Base-by-base conservation (phyloP, 2,797 vertebrate species). In the Steatocranus sp. region DNA sequence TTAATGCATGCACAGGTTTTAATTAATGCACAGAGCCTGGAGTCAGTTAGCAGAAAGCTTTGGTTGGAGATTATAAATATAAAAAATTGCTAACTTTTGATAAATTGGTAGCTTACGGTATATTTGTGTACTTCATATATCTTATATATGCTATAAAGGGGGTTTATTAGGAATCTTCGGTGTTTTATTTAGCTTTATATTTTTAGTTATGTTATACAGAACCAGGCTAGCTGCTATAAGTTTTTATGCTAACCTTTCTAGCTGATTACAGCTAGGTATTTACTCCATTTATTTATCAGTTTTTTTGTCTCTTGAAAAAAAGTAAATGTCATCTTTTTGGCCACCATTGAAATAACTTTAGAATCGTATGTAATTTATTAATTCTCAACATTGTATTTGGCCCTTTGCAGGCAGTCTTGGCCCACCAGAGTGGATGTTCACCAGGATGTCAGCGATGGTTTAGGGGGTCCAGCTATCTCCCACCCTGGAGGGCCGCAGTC, bases 371-470 rank as follows among this genome's bases (percentile, higher is more conserved):
- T 6, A 68, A 17, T 58, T 20, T 18, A 6, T 7, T 51, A 7
- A 75, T 80, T 66, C 7, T 82, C 8, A 83, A 38, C 11, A 30
- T 41, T 36, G 8, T 78, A 17, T 92, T 79, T 70, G 41, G 76
- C 80, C 36, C 48, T 88, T 85, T 83, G 17, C 88, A 99, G 99
- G 95, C 99, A 99, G 25, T 99, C 99, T 0, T 99, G 99, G 99
- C 99, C 98, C 1, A 99, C 98, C 51, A 98, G 98, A 93, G 97
- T 98, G 0, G 98, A 99, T 23, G 97, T 99, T 32, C 97, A 99
- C 50, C 98, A 99, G 89, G 98, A 99, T 88, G 97, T 99, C 54
- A 97, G 97, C 76, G 97, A 99, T 76, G 97, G 98, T 73, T 95
- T 99, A 36, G 98, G 98, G 0, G 97, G 98, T 76, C 96, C 98